These are phyloP conservation scores for Parascotia fuliginaria DNA, from an alignment of 2,888 invertebrate species.

Conservation along the genomic window DNA sequence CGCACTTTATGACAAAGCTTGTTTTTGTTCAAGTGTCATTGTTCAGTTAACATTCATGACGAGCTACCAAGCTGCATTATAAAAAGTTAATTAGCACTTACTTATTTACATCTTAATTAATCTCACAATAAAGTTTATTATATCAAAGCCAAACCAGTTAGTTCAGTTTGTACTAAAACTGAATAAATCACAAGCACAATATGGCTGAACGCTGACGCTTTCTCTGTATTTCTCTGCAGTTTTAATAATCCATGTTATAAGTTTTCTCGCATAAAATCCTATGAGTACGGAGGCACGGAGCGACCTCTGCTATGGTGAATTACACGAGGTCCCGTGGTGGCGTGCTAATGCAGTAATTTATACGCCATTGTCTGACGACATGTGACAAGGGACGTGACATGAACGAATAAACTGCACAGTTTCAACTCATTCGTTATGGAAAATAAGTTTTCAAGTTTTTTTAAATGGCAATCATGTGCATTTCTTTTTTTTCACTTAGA, in stretches of 20 bases:
- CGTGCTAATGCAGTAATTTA: conserved; percentile 59
- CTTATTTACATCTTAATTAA: conserved; percentile 17
- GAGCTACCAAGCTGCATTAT: conserved; percentile 16
- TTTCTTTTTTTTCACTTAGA: neutral
- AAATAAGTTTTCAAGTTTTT: conserved; percentile 15
- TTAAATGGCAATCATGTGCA: neutral
- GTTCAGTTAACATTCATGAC: conserved; percentile 11
- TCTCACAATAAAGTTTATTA: conserved; percentile 9
- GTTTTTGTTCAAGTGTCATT: conserved; percentile 7
- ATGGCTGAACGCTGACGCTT: conserved; percentile 11
- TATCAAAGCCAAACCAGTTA: conserved; percentile 6
- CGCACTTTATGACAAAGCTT: too few species aligned
- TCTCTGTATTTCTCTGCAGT: conserved; percentile 23
- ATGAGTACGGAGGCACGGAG: conserved; percentile 43
- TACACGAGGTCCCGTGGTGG: conserved; percentile 41
- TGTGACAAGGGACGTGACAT: conserved; percentile 44
- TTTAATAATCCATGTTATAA: conserved; percentile 38
- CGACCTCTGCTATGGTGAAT: conserved; percentile 46
- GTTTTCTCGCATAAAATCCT: conserved; percentile 44
- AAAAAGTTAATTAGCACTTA: conserved; percentile 25
- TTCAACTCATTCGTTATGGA: conserved; percentile 28
- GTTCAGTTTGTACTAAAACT: conserved; percentile 14
- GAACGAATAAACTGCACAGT: conserved; percentile 33
- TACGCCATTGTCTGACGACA: conserved; percentile 63
- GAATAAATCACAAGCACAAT: conserved; percentile 17